A percentile compares a stretch with the other conserved stretches of the same genome.
Evolutionary conservation across 2,797 vertebrate species (phyloP).

Genomic region (Neoniphon sammara): DNA sequence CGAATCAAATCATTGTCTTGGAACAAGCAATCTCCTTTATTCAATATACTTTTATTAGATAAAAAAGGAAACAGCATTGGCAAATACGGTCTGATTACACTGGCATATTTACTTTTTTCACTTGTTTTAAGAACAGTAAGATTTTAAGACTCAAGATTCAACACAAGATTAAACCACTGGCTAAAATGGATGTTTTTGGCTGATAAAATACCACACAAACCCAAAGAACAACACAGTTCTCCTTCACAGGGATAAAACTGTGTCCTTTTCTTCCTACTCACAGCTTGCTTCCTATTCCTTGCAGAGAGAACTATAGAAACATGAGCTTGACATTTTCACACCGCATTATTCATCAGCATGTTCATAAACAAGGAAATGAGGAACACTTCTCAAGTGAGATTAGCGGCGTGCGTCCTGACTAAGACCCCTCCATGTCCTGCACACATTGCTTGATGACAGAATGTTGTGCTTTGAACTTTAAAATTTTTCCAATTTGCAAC

Average conservation of each 20-base stretch:
- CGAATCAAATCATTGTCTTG: neutral
- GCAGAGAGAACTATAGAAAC: conserved; percentile 44
- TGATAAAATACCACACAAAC: conserved; percentile 42
- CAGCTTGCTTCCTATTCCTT: conserved; percentile 38
- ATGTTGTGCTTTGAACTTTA: conserved; percentile 63
- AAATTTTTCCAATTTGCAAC: conserved; percentile 65
- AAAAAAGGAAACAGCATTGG: too few relatives aligned
- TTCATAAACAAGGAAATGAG: conserved; percentile 71
- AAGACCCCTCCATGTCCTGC: conserved; percentile 38
- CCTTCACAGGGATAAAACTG: conserved; percentile 23
- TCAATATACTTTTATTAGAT: neutral
- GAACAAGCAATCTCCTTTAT: conserved; percentile 1
- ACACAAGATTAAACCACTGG: conserved; percentile 4
- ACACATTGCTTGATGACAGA: conserved; percentile 53
- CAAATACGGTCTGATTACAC: neutral
- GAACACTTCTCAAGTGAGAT: conserved; percentile 67
- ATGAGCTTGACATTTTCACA: conserved; percentile 73
- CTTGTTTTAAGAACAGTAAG: conserved; percentile 14
- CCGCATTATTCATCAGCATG: conserved; percentile 74
- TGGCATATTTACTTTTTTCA: too few relatives aligned
- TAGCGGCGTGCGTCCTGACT: conserved; percentile 57
- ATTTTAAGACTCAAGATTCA: conserved; percentile 29
- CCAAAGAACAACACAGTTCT: neutral
- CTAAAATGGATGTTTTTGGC: conserved; percentile 24
- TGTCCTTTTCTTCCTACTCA: conserved; percentile 31